A percentile compares a stretch with the other conserved stretches of the same genome.
Conservation (phyloP, 2,113 vertebrate genomes). For the Acrocephalus kingi region DNA sequence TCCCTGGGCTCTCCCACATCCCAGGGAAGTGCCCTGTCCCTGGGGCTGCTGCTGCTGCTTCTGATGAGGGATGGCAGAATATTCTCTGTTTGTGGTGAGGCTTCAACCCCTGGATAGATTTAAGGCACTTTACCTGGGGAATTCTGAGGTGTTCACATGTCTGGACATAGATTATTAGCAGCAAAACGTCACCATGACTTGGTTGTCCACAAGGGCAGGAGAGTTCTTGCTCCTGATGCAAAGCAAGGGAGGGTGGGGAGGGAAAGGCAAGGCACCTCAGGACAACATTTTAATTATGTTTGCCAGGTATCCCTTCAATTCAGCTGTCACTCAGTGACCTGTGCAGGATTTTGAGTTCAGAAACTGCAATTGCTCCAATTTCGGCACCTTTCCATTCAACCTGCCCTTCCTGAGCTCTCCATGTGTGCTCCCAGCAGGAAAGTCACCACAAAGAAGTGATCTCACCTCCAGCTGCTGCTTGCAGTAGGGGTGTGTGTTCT, state of each 20-base stretch:
- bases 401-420: neutral
- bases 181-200: neutral
- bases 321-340: neutral
- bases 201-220: neutral
- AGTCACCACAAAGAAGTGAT: neutral
- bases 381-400: neutral
- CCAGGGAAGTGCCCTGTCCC: neutral
- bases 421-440: fast-evolving
- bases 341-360: neutral
- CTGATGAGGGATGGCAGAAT: neutral
- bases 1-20: neutral
- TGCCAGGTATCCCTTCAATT: neutral
- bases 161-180: neutral
- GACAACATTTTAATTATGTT: neutral
- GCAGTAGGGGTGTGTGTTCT: fast-evolving
- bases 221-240: neutral
- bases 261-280: neutral
- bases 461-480: neutral
- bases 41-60: neutral
- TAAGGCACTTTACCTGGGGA: too few relatives aligned
- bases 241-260: neutral
- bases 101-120: neutral
- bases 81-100: neutral
- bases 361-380: neutral
- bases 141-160: neutral